Percentiles rank a stretch among this genome's conserved stretches.
Conservation (phyloP, 2,797 vertebrate genomes). For the Darevskia nairensis region DNA sequence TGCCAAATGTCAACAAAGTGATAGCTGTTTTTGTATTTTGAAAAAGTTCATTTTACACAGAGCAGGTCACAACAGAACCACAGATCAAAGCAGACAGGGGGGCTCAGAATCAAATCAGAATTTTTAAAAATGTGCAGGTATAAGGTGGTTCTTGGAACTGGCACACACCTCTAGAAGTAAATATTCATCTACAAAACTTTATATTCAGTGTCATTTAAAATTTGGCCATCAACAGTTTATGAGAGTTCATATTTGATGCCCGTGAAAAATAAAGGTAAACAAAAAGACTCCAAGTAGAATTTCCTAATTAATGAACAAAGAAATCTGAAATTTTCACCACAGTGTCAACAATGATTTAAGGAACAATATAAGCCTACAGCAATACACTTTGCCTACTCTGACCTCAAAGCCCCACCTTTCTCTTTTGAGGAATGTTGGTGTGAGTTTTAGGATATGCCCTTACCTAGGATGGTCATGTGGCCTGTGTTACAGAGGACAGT, state of each 20-base stretch:
- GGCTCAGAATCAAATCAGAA: no score
- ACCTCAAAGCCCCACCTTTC: background rate
- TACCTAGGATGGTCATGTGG: no score
- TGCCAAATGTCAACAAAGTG: no score
- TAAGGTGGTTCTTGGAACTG: no score
- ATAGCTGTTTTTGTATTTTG: no score
- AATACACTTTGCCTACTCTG: background rate
- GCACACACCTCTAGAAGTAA: no score
- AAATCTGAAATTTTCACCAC: background rate
- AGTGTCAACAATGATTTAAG: no score
- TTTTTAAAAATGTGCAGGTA: no score
- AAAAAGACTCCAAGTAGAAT: background rate
- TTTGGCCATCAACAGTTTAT: background rate
- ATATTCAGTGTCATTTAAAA: background rate
- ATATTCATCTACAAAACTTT: background rate
- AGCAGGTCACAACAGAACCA: no score
- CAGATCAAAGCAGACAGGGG: no score
- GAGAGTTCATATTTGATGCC: background rate
- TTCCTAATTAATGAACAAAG: background rate
- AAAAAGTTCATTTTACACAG: no score
- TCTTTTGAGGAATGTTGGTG: background rate
- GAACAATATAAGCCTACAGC: background rate
- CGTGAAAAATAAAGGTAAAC: background rate
- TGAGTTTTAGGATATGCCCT: background rate
- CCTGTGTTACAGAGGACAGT: no score